Evolutionary conservation across 2,888 invertebrate species (phyloP), one percentile per base, ranked within the genome.

Genomic region (Ennomos fuscantarius): DNA sequence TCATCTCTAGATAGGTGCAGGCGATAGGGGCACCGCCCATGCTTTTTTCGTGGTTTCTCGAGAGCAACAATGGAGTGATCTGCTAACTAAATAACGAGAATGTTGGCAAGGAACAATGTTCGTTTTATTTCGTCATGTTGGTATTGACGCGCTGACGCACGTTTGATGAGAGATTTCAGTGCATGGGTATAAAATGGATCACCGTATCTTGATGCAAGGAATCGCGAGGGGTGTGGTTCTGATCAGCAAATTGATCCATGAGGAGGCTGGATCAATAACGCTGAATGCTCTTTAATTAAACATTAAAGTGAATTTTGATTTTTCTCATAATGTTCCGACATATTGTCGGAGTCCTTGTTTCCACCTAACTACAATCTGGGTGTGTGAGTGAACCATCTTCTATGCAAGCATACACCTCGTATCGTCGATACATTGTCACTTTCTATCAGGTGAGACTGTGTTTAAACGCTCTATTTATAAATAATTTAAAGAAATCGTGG

Each of bases 61-160:
- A 82, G 81, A 84, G 84, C 85, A 90, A 92, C 91, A 92, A 92
- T 91, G 91, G 88, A 81, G 81, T 86, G 89, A 92, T 92, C 90
- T 85, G 89, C 84, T 89, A 89, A 90, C 90, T 89, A 90, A 92
- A 90, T 90, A 91, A 89, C 87, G 78, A 83, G 85, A 74, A 78
- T 81, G 82, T 81, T 60, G 55, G 55, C 53, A 81, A 76, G 76
- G 79, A 81, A 82, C 82, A 81, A 81, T 82, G 80, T 81, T 72
- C 71, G 65, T 68, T 70, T 79, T 79, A 78, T 80, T 79, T 78
- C 75, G 70, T 72, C 73, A 69, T 70, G 69, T 70, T 69, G 72
- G 67, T 63, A 62, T 53, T 56, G 60, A 61, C 55, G 60, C 55
- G 55, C 68, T 74, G 74, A 69, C 63, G 68, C 60, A 60, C 55